A percentile compares a stretch with the other conserved stretches of the same genome.
Evolutionary conservation across 2,888 invertebrate genomes (phyloP).

Genomic region (Pristionchus fissidentatus): DNA sequence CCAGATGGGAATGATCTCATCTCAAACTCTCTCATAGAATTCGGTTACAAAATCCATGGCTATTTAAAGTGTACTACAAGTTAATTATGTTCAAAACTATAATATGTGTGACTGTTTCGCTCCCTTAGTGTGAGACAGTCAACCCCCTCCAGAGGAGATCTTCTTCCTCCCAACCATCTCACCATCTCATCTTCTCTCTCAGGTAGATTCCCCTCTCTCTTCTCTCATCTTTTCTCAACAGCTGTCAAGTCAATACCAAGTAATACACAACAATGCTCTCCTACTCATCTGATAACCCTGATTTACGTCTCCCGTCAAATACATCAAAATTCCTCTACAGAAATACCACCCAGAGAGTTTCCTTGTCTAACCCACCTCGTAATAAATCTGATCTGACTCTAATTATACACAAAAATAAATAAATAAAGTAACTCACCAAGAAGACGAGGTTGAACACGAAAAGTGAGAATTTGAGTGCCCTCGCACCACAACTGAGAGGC

Average conservation of each 20-base stretch:
- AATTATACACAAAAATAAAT: not conserved
- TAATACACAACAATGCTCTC: constrained; percentile 7
- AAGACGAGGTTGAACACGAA: constrained; percentile 75
- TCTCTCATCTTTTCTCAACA: constrained; percentile 21
- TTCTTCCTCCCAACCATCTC: not conserved
- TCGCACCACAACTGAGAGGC: constrained; percentile 74
- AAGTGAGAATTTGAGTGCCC: constrained; percentile 74
- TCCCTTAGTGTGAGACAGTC: too few species aligned
- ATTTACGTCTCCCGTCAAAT: not conserved
- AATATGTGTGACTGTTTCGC: too few species aligned
- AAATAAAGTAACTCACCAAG: constrained; percentile 60
- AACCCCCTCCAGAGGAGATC: too few species aligned
- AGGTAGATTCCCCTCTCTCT: not conserved
- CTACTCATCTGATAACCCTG: not conserved
- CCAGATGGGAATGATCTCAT: too few species aligned
- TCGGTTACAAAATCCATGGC: too few species aligned
- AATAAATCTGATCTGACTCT: not conserved
- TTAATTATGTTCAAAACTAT: too few species aligned
- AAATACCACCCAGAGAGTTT: not conserved
- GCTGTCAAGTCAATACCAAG: constrained; percentile 6
- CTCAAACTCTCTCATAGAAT: too few species aligned
- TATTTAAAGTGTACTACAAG: too few species aligned
- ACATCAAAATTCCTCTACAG: not conserved
- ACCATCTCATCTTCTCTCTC: not conserved
- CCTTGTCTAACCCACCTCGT: not conserved